Percentiles rank a stretch among this genome's conserved stretches.
Conservation (phyloP, 2,797 vertebrate species). For the Protonibea diacanthus region DNA sequence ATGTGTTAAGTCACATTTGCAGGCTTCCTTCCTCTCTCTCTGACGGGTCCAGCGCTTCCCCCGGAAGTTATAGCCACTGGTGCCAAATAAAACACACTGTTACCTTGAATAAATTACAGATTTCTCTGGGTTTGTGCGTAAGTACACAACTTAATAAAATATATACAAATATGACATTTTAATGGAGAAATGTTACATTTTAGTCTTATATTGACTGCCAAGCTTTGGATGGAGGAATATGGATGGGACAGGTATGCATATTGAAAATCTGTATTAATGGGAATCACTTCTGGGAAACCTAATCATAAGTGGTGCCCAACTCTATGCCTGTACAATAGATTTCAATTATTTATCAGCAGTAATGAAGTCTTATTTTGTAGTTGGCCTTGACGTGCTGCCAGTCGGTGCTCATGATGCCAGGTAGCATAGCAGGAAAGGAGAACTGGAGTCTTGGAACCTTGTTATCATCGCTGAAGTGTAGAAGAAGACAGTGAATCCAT, state of each 20-base stretch:
- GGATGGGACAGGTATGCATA: neutral
- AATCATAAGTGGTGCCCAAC: neutral
- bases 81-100: too few species aligned
- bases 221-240: neutral
- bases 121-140: too few species aligned
- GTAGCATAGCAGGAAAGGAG: neutral
- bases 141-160: too few species aligned
- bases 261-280: neutral
- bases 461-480: neutral
- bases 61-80: too few species aligned
- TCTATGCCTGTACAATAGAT: neutral
- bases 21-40: too few species aligned
- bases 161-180: too few species aligned
- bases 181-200: too few species aligned
- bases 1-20: too few species aligned
- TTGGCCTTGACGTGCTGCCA: neutral
- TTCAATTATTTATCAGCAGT: neutral
- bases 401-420: neutral
- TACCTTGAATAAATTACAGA: too few species aligned
- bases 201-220: neutral
- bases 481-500: neutral
- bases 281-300: neutral
- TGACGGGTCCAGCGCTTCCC: too few species aligned
- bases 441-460: neutral
- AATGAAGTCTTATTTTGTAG: neutral